Conservation (phyloP, 2,888 invertebrate species). For the Drosophila putrida region DNA sequence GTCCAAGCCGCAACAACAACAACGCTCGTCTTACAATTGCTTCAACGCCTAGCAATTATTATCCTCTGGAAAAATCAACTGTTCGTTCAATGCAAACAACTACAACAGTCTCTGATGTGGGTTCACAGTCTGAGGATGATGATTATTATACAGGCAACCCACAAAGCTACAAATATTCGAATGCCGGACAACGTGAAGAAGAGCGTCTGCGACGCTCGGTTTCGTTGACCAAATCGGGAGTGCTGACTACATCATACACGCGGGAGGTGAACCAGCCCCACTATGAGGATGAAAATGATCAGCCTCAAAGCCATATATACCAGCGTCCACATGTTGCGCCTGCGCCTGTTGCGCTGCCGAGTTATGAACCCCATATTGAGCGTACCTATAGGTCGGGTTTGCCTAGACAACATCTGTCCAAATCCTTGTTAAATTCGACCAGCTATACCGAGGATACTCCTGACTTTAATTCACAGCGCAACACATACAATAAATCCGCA, state of each 20-base stretch:
- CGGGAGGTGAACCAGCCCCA: conserved; percentile 62
- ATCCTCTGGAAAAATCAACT: conserved; percentile 27
- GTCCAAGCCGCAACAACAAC: conserved; percentile 24
- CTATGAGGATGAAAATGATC: conserved; percentile 56
- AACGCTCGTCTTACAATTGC: conserved; percentile 72
- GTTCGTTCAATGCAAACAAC: conserved; percentile 44
- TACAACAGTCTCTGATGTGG: conserved; percentile 58
- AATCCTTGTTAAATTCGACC: conserved; percentile 62
- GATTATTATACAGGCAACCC: conserved; percentile 33
- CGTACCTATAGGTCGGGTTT: conserved; percentile 26
- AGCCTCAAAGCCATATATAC: conserved; percentile 55
- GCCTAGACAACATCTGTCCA: conserved; percentile 44
- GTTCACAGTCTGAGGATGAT: conserved; percentile 62
- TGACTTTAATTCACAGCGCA: conserved; percentile 22
- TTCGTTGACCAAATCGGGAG: conserved; percentile 79
- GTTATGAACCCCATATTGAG: conserved; percentile 39
- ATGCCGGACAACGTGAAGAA: conserved; percentile 12
- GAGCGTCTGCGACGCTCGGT: conserved; percentile 67
- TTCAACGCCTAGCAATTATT: conserved; percentile 15
- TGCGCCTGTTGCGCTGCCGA: conserved; percentile 20
- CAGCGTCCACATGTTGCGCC: conserved; percentile 47
- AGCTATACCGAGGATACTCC: conserved; percentile 50
- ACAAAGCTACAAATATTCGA: conserved; percentile 2
- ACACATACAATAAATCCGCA: conserved; percentile 58
- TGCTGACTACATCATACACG: conserved; percentile 82